Base-by-base conservation (phyloP, 1,140 invertebrate genomes). In the Meloidogyne exigua region DNA sequence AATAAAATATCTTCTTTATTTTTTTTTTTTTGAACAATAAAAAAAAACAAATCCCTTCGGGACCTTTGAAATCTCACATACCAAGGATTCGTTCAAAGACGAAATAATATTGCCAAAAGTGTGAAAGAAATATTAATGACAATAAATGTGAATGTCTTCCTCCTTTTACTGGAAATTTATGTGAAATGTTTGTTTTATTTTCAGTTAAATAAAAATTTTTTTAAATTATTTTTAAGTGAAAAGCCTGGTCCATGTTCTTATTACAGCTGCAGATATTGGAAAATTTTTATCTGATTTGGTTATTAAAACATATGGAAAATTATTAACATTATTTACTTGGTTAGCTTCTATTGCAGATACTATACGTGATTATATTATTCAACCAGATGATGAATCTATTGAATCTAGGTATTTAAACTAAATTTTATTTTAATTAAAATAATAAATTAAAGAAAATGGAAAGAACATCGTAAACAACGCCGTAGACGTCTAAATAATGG, bases 61-160 rank as follows among this genome's bases (percentile, higher is more conserved):
- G 49, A 57, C 49, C 49, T 57, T n/a, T 57, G 49, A 57, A 18
- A n/a, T 57, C 21, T n/a, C 49, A 1, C 18, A n/a, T n/a, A n/a
- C n/a, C n/a, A n/a, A n/a, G n/a, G n/a, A n/a, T n/a, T n/a, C n/a
- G n/a, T n/a, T n/a, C n/a, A n/a, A n/a, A n/a, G n/a, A n/a, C n/a
- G n/a, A n/a, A n/a, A n/a, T n/a, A n/a, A n/a, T n/a, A 92, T 0
- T 95, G 94, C 86, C 91, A 92, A 70, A 95, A 94, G 87, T 91
- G 91, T 9, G 95, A 93, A 21, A 82, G 70, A 72, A 72, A 81
- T 68, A 2, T 15, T 2, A 25, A 15, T 32, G 26, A 78, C 89
- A 95, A 0, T 90, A 90, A 36, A 62, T 80, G 79, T 57, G 67
- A 76, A 70, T 93, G 92, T 87, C 91, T 93, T 0, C 91, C 92